These are phyloP conservation scores for Xylota sylvarum DNA, from an alignment of 2,888 invertebrate genomes.

Conservation along the genomic window DNA sequence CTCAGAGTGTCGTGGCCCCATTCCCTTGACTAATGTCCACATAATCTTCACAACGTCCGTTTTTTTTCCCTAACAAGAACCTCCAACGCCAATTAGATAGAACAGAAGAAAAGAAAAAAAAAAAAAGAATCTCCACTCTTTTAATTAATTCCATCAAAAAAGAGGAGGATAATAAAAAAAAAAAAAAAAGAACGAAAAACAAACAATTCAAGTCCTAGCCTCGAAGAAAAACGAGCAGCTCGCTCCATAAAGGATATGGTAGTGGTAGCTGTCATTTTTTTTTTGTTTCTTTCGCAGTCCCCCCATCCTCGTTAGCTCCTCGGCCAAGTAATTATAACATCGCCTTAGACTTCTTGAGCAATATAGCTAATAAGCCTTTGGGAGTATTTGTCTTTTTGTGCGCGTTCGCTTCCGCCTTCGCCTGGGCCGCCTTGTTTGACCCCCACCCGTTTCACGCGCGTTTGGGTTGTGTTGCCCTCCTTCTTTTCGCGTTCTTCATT, in stretches of 20 bases:
- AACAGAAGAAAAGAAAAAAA: conserved; percentile 33
- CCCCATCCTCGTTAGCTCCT: conserved; percentile 6
- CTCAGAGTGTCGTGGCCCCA: conserved; percentile 32
- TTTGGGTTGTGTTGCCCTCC: conserved; percentile 13
- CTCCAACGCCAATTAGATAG: conserved; percentile 68
- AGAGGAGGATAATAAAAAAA: not conserved
- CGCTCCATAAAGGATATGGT: conserved; percentile 49
- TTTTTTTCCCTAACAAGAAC: conserved; percentile 25
- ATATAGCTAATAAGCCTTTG: conserved; percentile 72
- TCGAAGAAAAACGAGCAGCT: conserved; percentile 25
- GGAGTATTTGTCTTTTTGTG: conserved; percentile 65
- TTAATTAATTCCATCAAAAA: conserved; percentile 74
- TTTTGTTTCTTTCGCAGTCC: not conserved
- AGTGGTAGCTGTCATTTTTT: conserved; percentile 56
- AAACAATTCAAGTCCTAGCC: conserved; percentile 41
- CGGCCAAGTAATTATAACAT: conserved; percentile 71
- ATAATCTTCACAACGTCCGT: conserved; percentile 49
- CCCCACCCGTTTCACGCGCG: not conserved
- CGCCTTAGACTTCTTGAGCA: conserved; percentile 67
- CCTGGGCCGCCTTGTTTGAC: not conserved
- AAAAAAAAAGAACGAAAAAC: conserved; percentile 18
- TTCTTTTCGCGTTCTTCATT: conserved; percentile 66
- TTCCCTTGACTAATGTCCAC: conserved; percentile 68
- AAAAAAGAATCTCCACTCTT: conserved; percentile 64
- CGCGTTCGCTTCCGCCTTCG: conserved; percentile 21